Evolutionary conservation across 2,797 vertebrate species (phyloP).

Genomic region (Phrynocephalus vlangalii): DNA sequence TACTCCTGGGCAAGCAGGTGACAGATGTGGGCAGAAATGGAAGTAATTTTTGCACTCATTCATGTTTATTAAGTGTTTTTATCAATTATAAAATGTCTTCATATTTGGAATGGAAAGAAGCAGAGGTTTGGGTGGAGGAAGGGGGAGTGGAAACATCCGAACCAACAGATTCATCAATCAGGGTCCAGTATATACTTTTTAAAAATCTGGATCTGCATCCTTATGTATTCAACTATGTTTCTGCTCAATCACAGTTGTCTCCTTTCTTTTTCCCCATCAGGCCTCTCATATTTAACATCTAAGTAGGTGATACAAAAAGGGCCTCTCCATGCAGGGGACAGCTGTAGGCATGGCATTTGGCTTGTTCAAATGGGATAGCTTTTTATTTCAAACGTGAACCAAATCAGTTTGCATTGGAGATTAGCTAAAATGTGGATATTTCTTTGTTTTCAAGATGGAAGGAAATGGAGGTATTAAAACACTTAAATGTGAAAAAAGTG

Average conservation of each 20-base stretch:
- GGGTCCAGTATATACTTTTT: not conserved
- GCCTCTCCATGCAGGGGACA: not conserved
- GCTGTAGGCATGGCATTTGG: not conserved
- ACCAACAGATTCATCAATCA: not conserved
- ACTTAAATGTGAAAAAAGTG: not conserved
- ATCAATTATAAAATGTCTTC: not conserved
- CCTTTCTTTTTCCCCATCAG: not conserved
- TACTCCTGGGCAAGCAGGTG: not conserved
- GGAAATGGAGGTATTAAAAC: not conserved
- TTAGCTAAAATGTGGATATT: not conserved
- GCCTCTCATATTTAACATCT: too few relatives aligned
- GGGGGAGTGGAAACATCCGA: not conserved
- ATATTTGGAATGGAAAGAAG: not conserved
- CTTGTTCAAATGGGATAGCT: not conserved
- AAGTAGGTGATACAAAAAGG: too few relatives aligned
- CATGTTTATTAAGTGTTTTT: not conserved
- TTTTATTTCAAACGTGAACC: not conserved
- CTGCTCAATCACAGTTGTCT: not conserved
- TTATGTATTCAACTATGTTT: not conserved
- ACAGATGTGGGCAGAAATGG: not conserved
- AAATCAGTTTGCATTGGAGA: not conserved
- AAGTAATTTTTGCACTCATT: not conserved
- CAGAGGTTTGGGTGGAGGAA: not conserved
- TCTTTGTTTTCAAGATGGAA: not conserved
- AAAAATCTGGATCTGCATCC: not conserved